Percentiles rank a stretch among this genome's conserved stretches.
These are phyloP conservation scores for Microcebus murinus DNA, from an alignment of 2,113 vertebrate genomes.

Conservation along the genomic window DNA sequence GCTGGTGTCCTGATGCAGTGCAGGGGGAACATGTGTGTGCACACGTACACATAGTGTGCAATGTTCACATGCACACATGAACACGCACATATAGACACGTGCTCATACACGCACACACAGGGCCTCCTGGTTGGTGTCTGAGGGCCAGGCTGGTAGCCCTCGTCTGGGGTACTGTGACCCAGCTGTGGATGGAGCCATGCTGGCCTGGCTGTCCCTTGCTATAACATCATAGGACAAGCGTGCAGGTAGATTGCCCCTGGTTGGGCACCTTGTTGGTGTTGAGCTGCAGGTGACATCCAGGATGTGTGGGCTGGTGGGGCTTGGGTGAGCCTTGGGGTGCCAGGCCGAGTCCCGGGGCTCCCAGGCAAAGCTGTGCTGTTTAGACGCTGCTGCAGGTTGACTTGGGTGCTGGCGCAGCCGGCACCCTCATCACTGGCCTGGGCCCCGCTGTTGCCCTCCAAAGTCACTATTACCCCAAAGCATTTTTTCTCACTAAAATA, in stretches of 20 bases:
- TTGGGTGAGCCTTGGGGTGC: not conserved
- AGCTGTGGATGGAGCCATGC: not conserved
- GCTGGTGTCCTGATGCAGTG: not conserved
- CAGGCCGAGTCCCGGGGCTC: not conserved
- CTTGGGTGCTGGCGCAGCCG: too few relatives aligned
- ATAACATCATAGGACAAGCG: not conserved
- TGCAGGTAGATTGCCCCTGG: rapidly evolving
- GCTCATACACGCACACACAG: not conserved
- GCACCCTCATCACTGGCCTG: too few relatives aligned
- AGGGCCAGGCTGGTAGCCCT: not conserved
- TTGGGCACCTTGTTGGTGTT: not conserved
- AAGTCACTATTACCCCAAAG: not conserved
- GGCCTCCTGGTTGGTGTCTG: not conserved
- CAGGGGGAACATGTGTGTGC: not conserved
- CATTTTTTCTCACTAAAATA: not conserved
- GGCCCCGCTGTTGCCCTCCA: not conserved
- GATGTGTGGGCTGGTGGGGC: too few relatives aligned
- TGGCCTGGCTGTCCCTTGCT: not conserved
- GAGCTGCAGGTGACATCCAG: not conserved
- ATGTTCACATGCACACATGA: too few relatives aligned
- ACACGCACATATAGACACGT: too few relatives aligned
- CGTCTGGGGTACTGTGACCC: not conserved
- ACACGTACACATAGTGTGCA: not conserved
- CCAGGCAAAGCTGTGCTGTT: not conserved
- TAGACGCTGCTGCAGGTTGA: not conserved